Evolutionary conservation across 37 sponge, comb jelly and placozoan species (phyloP), one percentile per base, ranked within the genome.

Genomic region (Mnemiopsis leidyi): DNA sequence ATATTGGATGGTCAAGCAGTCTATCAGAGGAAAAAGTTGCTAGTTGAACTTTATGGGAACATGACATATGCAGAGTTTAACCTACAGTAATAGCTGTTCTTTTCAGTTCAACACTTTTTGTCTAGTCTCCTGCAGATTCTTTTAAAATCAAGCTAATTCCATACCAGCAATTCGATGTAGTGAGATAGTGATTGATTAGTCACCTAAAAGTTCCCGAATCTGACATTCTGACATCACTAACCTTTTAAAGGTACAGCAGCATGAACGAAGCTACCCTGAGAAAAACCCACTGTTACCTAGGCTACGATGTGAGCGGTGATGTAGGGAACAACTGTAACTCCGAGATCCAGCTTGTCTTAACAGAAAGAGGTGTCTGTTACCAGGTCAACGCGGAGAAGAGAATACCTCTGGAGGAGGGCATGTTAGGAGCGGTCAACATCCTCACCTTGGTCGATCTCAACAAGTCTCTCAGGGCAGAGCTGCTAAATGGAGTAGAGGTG

Each of bases 331-430:
- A 5, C 61, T 48, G 61, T 48, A 48, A 48, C 61, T 48, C 61
- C 13, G 61, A 48, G 5, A 48, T 48, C 5, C 5, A 48, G 61
- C 61, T 77, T 18, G 79, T 77, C 18, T 36, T 77, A 1, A 77
- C 79, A 34, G 79, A 77, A 20, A 33, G 79, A 34, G 79, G 79
- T 2, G 79, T 77, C 3, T 77, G 79, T 32, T 77, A 77, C 33
- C 79, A 77, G 79, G 32, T 77, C 9, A 77, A 77, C 35, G 79
- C 79, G 1, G 32, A 77, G 32, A 77, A 18, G 79, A 77, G 32
- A 13, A 77, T 77, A 21, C 79, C 36, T 0, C 35, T 77, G 21
- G 36, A 34, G 35, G 79, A 32, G 26, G 79, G 79, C 35, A 21
- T 13, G 26, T 32, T 34, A 16, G 79, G 79, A 32, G 79, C 79